Evolutionary conservation across 1,140 invertebrate species (phyloP).

Genomic region (Andrena cerasifolii): DNA sequence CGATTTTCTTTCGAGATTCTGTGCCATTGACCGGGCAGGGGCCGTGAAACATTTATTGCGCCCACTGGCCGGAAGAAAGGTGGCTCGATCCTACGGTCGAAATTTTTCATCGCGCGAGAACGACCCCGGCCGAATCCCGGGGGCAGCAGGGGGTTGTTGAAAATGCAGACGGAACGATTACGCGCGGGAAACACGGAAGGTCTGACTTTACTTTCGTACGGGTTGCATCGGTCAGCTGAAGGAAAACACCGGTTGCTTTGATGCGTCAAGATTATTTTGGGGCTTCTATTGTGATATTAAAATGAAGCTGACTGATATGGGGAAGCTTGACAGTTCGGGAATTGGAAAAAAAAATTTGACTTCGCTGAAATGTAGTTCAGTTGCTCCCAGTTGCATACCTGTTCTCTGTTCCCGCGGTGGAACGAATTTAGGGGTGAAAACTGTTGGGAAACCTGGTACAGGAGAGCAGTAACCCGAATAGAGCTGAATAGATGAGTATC

Average conservation of each 20-base stretch:
- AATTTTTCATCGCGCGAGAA: constrained; percentile 27
- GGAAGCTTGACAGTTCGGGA: no score
- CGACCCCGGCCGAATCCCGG: neutral
- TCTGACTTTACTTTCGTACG: neutral
- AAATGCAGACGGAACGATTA: constrained; percentile 23
- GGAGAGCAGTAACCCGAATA: no score
- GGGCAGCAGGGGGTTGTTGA: constrained; percentile 19
- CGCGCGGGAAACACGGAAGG: neutral
- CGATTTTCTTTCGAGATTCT: constrained; percentile 56
- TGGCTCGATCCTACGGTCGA: constrained; percentile 1
- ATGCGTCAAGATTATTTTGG: neutral
- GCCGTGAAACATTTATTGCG: constrained; percentile 52
- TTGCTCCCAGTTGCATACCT: no score
- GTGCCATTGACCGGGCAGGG: constrained; percentile 33
- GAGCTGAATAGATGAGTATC: no score
- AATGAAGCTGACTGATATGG: no score
- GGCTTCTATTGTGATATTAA: neutral
- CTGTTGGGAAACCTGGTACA: no score
- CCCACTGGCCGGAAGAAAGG: constrained; percentile 2
- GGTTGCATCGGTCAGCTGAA: no score
- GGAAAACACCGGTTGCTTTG: neutral
- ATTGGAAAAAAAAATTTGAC: no score
- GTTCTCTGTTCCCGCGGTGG: no score
- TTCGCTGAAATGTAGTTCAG: no score
- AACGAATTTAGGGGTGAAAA: no score